These are phyloP conservation scores for Microcebus murinus DNA, from an alignment of 2,113 vertebrate genomes.

Conservation along the genomic window DNA sequence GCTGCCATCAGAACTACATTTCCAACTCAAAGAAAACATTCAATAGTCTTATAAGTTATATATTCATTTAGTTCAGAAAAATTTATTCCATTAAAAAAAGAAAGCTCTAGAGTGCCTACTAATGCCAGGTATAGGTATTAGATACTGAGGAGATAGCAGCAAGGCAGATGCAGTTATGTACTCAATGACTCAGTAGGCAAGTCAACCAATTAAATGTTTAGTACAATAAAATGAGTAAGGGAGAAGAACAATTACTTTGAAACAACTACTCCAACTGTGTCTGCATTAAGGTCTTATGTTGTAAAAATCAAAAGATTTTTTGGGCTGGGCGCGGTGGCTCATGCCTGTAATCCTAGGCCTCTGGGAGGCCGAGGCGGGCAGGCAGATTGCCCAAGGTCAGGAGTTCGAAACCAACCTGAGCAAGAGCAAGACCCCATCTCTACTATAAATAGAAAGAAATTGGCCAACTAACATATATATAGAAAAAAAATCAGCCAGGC, in stretches of 20 bases:
- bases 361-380: no score
- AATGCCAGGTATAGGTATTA: not conserved
- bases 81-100: not conserved
- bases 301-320: not conserved
- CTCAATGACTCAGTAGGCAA: not conserved
- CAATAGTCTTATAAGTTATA: not conserved
- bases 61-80: not conserved
- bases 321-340: no score
- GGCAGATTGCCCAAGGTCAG: no score
- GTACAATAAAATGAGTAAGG: not conserved
- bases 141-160: not conserved
- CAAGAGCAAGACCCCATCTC: no score
- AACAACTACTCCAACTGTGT: not conserved
- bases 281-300: not conserved
- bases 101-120: not conserved
- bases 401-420: no score
- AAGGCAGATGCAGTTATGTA: not conserved
- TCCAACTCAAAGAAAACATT: not conserved
- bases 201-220: not conserved
- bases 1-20: not conserved
- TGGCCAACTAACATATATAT: no score
- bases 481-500: no score
- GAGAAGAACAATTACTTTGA: not conserved
- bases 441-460: no score
- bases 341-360: no score